These are phyloP conservation scores for Pongo abelii DNA, from an alignment of 2,113 vertebrate species.

Conservation along the genomic window DNA sequence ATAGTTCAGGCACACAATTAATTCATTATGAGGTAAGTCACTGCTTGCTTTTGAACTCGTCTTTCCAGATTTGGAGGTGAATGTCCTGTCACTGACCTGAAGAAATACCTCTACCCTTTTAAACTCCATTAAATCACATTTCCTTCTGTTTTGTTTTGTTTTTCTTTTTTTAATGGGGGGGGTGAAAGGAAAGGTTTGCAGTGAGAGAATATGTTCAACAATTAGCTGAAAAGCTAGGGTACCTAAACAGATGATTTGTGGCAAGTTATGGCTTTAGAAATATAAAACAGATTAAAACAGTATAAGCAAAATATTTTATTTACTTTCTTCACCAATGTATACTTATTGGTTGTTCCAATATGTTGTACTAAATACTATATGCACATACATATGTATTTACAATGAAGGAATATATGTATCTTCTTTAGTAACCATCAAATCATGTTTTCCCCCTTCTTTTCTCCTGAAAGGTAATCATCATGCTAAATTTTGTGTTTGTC, in stretches of 20 bases:
- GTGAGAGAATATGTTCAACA: not conserved
- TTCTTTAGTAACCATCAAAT: not conserved
- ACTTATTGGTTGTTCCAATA: not conserved
- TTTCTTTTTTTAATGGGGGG: not conserved
- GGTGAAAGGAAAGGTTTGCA: not conserved
- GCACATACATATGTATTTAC: not conserved
- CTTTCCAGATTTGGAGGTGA: slow-evolving; percentile 81
- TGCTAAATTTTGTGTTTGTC: not conserved
- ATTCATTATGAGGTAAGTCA: slow-evolving; percentile 89
- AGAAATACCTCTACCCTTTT: slow-evolving; percentile 84
- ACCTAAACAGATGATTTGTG: not conserved
- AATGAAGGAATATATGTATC: not conserved
- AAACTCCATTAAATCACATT: slow-evolving; percentile 82
- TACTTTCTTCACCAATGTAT: not conserved
- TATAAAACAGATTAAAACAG: not conserved
- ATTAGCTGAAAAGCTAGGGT: not conserved
- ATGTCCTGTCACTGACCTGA: slow-evolving; percentile 89
- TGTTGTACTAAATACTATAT: not conserved
- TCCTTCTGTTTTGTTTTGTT: slow-evolving; percentile 75
- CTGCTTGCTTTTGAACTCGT: slow-evolving; percentile 85
- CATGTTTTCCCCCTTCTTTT: not conserved
- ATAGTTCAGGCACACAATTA: slow-evolving; percentile 91
- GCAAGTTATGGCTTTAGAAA: not conserved
- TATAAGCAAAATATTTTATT: not conserved
- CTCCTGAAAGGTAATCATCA: not conserved